Conservation (phyloP, 2,888 invertebrate species). For the Lordiphosa andalusiaca region DNA sequence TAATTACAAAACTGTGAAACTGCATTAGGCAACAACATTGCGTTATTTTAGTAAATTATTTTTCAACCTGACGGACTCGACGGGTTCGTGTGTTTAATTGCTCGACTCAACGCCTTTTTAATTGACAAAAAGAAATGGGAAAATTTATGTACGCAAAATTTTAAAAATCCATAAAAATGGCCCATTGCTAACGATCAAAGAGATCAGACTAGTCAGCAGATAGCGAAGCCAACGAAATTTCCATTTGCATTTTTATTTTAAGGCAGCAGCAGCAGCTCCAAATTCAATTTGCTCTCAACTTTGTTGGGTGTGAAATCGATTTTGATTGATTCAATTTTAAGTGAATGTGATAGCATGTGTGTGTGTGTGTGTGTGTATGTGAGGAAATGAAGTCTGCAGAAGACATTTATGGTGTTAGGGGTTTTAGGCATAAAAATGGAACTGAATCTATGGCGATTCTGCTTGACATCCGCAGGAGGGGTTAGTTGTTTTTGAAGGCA, state of each 20-base stretch:
- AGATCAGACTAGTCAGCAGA: background rate
- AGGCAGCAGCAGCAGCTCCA: slow-evolving; percentile 25
- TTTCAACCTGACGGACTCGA: slow-evolving; percentile 5
- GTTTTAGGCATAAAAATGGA: background rate
- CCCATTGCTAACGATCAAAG: slow-evolving; percentile 10
- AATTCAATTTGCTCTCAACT: slow-evolving; percentile 71
- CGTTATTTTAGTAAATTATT: slow-evolving; percentile 66
- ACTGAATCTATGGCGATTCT: too few species aligned
- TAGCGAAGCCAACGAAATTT: slow-evolving; percentile 16
- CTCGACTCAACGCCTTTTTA: slow-evolving; percentile 67
- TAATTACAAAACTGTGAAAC: slow-evolving; percentile 79
- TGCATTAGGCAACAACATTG: slow-evolving; percentile 71
- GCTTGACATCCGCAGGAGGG: too few species aligned
- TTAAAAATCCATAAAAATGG: background rate
- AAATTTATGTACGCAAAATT: background rate
- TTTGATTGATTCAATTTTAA: slow-evolving; percentile 78
- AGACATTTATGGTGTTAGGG: background rate
- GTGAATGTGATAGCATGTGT: slow-evolving; percentile 61
- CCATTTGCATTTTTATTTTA: slow-evolving; percentile 30
- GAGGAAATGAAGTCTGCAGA: background rate
- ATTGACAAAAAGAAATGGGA: slow-evolving; percentile 40
- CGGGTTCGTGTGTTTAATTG: slow-evolving; percentile 71
- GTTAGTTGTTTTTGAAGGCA: too few species aligned
- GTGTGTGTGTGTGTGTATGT: slow-evolving; percentile 19
- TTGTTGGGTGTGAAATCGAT: slow-evolving; percentile 67